Evolutionary conservation across 2,888 invertebrate genomes (phyloP).

Genomic region (Monoplex corrugatus): DNA sequence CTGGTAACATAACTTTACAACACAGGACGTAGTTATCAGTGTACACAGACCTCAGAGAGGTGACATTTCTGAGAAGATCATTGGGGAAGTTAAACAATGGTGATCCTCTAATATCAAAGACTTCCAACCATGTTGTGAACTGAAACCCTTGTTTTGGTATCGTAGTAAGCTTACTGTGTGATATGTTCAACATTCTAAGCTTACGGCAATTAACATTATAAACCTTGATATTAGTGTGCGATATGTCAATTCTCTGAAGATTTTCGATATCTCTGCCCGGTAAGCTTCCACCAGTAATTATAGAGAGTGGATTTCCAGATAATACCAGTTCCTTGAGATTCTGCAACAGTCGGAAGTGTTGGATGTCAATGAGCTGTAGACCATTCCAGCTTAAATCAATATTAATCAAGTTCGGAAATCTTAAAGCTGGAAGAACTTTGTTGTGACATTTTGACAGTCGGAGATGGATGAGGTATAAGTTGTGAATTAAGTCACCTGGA

Average conservation of each 20-base stretch:
- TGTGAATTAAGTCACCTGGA: neutral
- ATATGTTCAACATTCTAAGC: neutral
- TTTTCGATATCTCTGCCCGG: neutral
- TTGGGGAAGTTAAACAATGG: neutral
- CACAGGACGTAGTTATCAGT: conserved; percentile 3
- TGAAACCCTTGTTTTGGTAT: neutral
- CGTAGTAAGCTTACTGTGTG: neutral
- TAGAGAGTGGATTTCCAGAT: neutral
- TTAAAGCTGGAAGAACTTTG: neutral
- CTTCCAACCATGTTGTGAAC: neutral
- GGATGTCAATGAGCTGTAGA: neutral
- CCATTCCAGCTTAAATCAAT: neutral
- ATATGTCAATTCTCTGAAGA: neutral
- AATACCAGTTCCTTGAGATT: neutral
- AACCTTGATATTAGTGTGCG: neutral
- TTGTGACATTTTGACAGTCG: neutral
- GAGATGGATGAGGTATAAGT: neutral
- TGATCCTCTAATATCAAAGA: conserved; percentile 2
- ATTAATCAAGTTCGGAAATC: neutral
- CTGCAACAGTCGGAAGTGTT: neutral
- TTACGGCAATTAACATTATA: neutral
- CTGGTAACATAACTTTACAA: neutral
- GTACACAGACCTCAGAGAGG: neutral
- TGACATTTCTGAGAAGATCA: neutral
- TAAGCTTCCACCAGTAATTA: neutral